Base-by-base conservation (phyloP, 2,888 invertebrate genomes). In the Dusona sp. region DNA sequence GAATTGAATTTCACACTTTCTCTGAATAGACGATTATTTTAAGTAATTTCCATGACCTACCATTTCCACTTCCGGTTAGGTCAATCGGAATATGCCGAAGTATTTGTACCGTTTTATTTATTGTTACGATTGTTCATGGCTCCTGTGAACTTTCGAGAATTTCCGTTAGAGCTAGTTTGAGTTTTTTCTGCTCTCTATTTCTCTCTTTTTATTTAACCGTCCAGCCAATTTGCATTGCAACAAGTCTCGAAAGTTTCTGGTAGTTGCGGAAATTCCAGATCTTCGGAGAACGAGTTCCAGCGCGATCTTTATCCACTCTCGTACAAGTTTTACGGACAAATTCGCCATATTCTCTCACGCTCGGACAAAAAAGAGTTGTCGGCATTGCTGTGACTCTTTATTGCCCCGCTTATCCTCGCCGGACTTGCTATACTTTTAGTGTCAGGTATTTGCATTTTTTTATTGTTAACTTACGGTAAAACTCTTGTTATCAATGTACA, bases 171-270 rank as follows among this genome's bases (percentile, higher is more conserved):
- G 25, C 29, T 25, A 29, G 22, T 65, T 61, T 45, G 25, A n/a
- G 22, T 38, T 25, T 54, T 54, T 22, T n/a, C 16, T 36, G 36
- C 13, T n/a, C 7, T 4, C 1, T 6, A 42, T 29, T 42, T 45
- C 61, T 45, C 19, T n/a, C 13, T 72, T 64, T 45, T 61, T 3
- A n/a, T 16, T n/a, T n/a, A n/a, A n/a, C n/a, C n/a, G 25, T 64
- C 38, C 38, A 48, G 22, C 48, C 19, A 48, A 77, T 86, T 86
- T 86, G 80, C 83, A 83, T 86, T 33, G 72, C 51, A 86, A 83
- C 83, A 57, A 72, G 68, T 25, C 64, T 45, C 61, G 13, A 3
- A 22, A 22, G 48, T 68, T 83, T 77, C 22, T 33, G 54, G 16
- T 38, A 78, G 67, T 77, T 78, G 78, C 74, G 83, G 83, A 77